Evolutionary conservation across 2,113 vertebrate genomes (phyloP), one percentile per base, ranked within the genome.

Genomic region (Cottus gobio): DNA sequence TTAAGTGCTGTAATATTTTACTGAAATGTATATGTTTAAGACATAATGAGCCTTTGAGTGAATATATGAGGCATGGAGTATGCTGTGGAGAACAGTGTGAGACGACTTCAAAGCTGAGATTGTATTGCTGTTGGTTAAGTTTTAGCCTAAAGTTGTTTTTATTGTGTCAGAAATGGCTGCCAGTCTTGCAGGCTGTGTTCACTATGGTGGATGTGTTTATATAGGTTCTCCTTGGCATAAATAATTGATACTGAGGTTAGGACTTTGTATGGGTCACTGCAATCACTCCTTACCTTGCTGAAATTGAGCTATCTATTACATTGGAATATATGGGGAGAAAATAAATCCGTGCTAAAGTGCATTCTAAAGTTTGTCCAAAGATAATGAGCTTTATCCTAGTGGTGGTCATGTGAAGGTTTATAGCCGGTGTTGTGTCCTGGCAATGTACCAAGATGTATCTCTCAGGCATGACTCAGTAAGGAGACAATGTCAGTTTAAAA

Each of bases 21-120:
- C 46, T 67, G 42, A 82, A 66, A 64, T 84, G 50, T 74, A 63
- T 70, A 56, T 63, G 22, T 79, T 42, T 71, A 28, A 75, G 82
- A 72, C 7, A 26, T 50, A 44, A 16, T 79, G 13, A 56, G 5
- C 4, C 42, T 72, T 69, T 37, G 4, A 0, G 56, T 24, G 36
- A 48, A 69, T 68, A 60, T 34, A 68, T 54, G 37, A 71, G 13
- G n/a, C 28, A 4, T 13, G 5, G 20, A 42, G 57, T 37, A 7
- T 52, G 26, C 76, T 60, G 5, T 37, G 13, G 26, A 30, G 9
- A 69, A n/a, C 8, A 42, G 34, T 58, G 56, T 24, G 39, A 73
- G 36, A 18, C 71, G 44, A 64, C 50, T n/a, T 75, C 46, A 54
- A 62, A 62, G 50, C 37, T 24, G 12, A 36, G 4, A 39, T 54